Evolutionary conservation across 2,797 vertebrate genomes (phyloP), one percentile per base, ranked within the genome.

Genomic region (Gouania willdenowi): DNA sequence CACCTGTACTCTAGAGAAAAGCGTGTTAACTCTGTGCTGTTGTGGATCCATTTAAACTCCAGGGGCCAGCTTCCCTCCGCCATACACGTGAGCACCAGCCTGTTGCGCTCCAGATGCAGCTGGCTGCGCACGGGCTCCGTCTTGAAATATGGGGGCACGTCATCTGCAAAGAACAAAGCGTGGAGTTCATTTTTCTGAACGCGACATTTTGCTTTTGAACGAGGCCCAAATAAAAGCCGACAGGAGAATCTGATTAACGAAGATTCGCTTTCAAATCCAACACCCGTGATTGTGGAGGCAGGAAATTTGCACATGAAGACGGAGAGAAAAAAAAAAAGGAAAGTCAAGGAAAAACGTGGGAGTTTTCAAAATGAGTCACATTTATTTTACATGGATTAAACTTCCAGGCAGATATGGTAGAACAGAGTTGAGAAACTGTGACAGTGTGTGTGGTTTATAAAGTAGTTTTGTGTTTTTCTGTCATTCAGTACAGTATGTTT

Each of bases 61-160:
- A 99, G 89, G 0, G 96, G 96, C 95, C 96, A 98, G 86, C 96
- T 98, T 61, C 96, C 96, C 75, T 98, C 96, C 0, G 95, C 96
- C 95, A 98, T 98, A 71, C 96, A 98, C 0, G 95, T 98, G 44
- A 98, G 89, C 43, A 98, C 96, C 82, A 98, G 85, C 29, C 95
- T 89, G 81, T 99, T 99, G 34, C 94, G 90, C 48, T 99, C 96
- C 79, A 99, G 85, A 50, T 99, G 95, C 26, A 98, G 90, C 76
- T 99, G 96, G 16, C 91, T 93, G 9, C 91, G 78, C 36, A 92
- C 93, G 0, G 96, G 96, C 75, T 98, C 95, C 0, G 93, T 98
- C 87, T 98, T 99, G 79, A 99, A 99, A 63, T 99, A 99, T 0
- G 96, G 96, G 9, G 96, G 89, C 26, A 98, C 95, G 0, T 98